phyloP scores from a whole-genome alignment of 2,113 vertebrate genomes.

The Aldabrachelys gigantea region DNA sequence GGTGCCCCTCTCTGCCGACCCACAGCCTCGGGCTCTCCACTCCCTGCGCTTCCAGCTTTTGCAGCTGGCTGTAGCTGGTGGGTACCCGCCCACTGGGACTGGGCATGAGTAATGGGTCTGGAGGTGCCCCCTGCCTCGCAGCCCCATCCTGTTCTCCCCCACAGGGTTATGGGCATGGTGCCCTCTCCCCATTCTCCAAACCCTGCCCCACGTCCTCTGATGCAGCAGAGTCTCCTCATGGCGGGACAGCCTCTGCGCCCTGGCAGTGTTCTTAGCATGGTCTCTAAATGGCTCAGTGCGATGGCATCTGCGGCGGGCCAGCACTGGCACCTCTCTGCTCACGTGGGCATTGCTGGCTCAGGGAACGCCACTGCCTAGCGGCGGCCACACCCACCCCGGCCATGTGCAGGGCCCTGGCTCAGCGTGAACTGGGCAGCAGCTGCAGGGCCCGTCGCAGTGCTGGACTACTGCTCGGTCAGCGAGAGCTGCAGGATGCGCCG shows the following conservation, averaged over 20 bases:
- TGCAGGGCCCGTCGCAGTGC: neutral
- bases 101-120: too few relatives aligned
- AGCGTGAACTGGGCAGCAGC: too few relatives aligned
- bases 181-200: too few relatives aligned
- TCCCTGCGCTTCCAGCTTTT: too few relatives aligned
- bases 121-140: neutral
- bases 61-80: too few relatives aligned
- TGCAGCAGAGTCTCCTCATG: too few relatives aligned
- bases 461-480: constrained; percentile 90
- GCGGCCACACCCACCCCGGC: neutral
- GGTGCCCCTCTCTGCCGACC: neutral
- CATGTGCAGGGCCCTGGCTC: neutral
- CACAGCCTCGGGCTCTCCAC: neutral
- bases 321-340: too few relatives aligned
- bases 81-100: too few relatives aligned
- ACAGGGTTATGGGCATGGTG: fast-evolving
- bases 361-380: neutral
- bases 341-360: too few relatives aligned
- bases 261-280: neutral
- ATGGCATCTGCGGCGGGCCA: neutral
- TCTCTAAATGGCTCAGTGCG: neutral
- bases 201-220: neutral
- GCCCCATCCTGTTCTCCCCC: neutral
- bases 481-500: constrained; percentile 95
- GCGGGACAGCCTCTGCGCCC: neutral